Conservation (phyloP, 1,140 invertebrate genomes). For the Macrosteles quadrilineatus region DNA sequence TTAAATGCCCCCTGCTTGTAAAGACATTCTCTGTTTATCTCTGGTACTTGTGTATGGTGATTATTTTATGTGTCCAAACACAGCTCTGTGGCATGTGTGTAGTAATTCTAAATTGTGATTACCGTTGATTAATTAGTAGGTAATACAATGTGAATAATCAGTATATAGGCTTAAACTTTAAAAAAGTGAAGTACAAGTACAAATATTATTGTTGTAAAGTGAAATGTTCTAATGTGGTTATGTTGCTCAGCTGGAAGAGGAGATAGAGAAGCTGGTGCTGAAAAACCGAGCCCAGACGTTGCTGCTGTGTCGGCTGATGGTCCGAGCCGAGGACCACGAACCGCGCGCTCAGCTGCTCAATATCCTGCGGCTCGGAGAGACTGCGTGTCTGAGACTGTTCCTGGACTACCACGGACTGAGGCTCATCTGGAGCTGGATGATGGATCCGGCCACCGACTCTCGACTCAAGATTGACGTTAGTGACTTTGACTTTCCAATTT, state of each 20-base stretch:
- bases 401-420: slow-evolving; percentile 92
- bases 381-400: slow-evolving; percentile 83
- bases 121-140: too few species aligned
- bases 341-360: slow-evolving; percentile 67
- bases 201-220: too few species aligned
- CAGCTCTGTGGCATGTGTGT: too few species aligned
- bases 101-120: too few species aligned
- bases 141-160: too few species aligned
- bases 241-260: slow-evolving; percentile 69
- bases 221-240: too few species aligned
- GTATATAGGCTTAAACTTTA: too few species aligned
- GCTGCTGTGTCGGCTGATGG: slow-evolving; percentile 85
- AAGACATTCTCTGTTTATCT: too few species aligned
- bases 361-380: slow-evolving; percentile 69
- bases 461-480: slow-evolving; percentile 58
- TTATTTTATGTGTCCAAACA: too few species aligned
- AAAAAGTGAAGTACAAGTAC: too few species aligned
- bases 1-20: too few species aligned
- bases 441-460: slow-evolving; percentile 58
- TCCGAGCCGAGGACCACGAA: slow-evolving; percentile 79
- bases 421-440: slow-evolving; percentile 90
- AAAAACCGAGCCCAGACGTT: slow-evolving; percentile 88
- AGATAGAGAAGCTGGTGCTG: slow-evolving; percentile 72
- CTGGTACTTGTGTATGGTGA: too few species aligned
- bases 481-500: slow-evolving; percentile 34